phyloP scores from a whole-genome alignment of 2,888 invertebrate genomes.

The Iphiclides podalirius region DNA sequence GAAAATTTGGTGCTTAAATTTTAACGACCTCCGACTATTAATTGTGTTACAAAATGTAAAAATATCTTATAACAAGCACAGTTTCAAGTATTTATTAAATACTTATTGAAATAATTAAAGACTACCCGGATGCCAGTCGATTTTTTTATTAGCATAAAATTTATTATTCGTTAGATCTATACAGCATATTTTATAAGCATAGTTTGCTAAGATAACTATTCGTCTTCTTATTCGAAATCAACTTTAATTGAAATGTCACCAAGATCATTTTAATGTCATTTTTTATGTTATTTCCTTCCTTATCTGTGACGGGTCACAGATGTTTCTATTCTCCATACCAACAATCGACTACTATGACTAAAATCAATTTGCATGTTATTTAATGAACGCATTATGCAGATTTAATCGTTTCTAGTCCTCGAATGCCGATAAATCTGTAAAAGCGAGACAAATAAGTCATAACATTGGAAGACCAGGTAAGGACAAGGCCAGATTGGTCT shows the following conservation, averaged over 20 bases:
- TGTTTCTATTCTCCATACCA: constrained; percentile 49
- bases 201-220: constrained; percentile 22
- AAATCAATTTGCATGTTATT: constrained; percentile 67
- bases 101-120: not conserved
- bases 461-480: constrained; percentile 65
- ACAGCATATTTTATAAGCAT: constrained; percentile 16
- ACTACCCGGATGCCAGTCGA: constrained; percentile 20
- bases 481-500: constrained; percentile 52
- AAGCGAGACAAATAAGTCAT: constrained; percentile 75
- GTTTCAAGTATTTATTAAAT: too few species aligned
- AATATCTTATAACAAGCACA: too few species aligned
- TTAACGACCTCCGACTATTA: too few species aligned
- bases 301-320: constrained; percentile 46
- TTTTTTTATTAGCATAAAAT: constrained; percentile 23
- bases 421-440: constrained; percentile 65
- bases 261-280: constrained; percentile 39
- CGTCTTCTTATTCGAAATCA: constrained; percentile 29
- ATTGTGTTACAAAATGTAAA: too few species aligned
- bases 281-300: constrained; percentile 57
- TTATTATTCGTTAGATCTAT: constrained; percentile 15
- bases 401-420: constrained; percentile 58
- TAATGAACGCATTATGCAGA: constrained; percentile 69
- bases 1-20: too few species aligned
- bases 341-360: constrained; percentile 42
- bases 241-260: constrained; percentile 50